phyloP scores from a whole-genome alignment of 2,797 vertebrate species.

The Poeciliopsis paucimaculata region DNA sequence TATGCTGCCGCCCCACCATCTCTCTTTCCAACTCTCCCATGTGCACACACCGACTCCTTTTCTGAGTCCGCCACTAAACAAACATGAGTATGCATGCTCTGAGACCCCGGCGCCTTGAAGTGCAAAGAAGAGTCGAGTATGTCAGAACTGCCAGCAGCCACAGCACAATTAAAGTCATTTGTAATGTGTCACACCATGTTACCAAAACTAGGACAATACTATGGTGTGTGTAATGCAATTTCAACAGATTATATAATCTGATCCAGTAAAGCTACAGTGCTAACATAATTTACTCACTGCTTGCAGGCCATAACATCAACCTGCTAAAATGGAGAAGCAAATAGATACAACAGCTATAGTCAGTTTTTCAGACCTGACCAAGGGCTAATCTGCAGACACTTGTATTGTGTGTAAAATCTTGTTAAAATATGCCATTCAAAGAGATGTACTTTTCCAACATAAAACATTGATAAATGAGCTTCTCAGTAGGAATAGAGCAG shows the following conservation, averaged over 20 bases:
- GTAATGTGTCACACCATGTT: conserved; percentile 72
- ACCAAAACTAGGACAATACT: conserved; percentile 71
- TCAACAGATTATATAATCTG: conserved; percentile 69
- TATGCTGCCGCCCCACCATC: conserved; percentile 58
- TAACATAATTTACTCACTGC: conserved; percentile 50
- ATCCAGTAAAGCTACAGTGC: conserved; percentile 60
- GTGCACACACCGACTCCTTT: conserved; percentile 42
- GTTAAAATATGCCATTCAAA: conserved; percentile 49
- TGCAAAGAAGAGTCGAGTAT: conserved; percentile 49
- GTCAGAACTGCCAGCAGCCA: conserved; percentile 69
- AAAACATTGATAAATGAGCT: neutral
- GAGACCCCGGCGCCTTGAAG: conserved; percentile 29
- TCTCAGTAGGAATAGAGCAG: conserved; percentile 22
- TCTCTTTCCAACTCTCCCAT: conserved; percentile 42
- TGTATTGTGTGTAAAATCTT: conserved; percentile 36
- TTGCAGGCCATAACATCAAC: conserved; percentile 47
- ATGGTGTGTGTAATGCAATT: conserved; percentile 72
- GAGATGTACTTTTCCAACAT: conserved; percentile 25
- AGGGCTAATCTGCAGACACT: conserved; percentile 39
- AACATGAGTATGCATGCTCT: conserved; percentile 7
- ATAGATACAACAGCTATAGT: conserved; percentile 29
- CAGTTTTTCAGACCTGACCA: conserved; percentile 28
- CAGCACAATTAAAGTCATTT: conserved; percentile 77
- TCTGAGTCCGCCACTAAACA: conserved; percentile 27
- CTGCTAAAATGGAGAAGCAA: conserved; percentile 34